Conservation (phyloP, 2,113 vertebrate genomes). For the Gulo gulo region DNA sequence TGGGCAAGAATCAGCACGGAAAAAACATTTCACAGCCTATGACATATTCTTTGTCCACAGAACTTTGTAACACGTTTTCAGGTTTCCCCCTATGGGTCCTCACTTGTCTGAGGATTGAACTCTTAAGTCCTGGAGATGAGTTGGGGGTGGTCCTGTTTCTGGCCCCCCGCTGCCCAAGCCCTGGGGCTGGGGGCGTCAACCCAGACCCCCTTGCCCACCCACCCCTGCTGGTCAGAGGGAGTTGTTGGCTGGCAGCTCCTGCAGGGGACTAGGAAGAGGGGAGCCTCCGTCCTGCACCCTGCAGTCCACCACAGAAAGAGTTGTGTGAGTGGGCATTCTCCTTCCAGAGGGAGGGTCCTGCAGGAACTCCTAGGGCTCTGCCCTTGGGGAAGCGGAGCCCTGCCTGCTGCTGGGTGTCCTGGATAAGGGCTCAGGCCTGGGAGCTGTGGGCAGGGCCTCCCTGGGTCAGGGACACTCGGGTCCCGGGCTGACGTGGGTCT, state of each 20-base stretch:
- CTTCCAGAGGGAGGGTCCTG: neutral
- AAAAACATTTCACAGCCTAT: accelerated
- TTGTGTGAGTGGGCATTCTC: neutral
- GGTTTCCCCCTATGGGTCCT: neutral
- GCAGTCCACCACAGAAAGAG: neutral
- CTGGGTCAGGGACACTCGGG: too few relatives aligned
- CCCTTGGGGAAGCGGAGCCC: neutral
- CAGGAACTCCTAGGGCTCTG: too few relatives aligned
- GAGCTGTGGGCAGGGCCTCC: neutral
- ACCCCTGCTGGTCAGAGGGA: accelerated
- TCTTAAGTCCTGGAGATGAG: neutral
- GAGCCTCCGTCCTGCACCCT: neutral
- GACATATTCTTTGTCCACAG: neutral
- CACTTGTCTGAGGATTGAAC: accelerated
- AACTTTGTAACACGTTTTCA: neutral
- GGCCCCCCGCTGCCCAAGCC: neutral
- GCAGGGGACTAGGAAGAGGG: neutral
- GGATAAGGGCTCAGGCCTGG: neutral
- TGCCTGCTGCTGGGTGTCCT: accelerated
- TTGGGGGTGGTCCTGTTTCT: neutral
- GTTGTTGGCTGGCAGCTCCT: neutral
- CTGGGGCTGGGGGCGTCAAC: too few relatives aligned
- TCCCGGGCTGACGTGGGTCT: neutral
- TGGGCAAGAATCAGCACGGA: neutral
- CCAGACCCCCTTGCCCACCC: neutral